These are phyloP conservation scores for Drosophila mauritiana DNA, from an alignment of 1,140 invertebrate species.

Conservation along the genomic window DNA sequence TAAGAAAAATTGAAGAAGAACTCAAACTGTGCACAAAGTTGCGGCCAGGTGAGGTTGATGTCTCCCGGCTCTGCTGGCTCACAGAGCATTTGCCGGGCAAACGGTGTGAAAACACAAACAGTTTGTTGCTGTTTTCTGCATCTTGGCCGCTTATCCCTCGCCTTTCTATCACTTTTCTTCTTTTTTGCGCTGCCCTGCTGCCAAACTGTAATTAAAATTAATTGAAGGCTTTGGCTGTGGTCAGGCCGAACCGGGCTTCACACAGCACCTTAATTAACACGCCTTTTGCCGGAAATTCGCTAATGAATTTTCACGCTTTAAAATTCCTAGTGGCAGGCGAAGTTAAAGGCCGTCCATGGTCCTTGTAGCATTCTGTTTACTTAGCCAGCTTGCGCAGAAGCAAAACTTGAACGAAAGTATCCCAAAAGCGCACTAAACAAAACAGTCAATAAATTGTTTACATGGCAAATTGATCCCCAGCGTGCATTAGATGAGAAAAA, in stretches of 20 bases:
- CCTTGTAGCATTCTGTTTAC: constrained; percentile 30
- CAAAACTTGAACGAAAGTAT: constrained; percentile 62
- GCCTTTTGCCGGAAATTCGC: constrained; percentile 25
- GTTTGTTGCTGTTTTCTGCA: constrained; percentile 63
- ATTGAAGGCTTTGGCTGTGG: constrained; percentile 72
- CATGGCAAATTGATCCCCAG: constrained; percentile 83
- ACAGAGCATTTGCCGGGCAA: constrained; percentile 73
- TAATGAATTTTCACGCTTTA: constrained; percentile 69
- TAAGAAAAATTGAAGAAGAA: constrained; percentile 25
- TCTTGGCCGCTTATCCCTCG: constrained; percentile 51
- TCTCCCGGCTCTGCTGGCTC: constrained; percentile 40
- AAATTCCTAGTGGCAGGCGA: constrained; percentile 39
- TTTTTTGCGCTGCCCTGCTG: constrained; percentile 13
- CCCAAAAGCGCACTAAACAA: constrained; percentile 81
- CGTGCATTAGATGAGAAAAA: constrained; percentile 83
- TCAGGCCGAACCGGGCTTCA: constrained; percentile 38
- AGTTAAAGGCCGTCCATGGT: constrained; percentile 19
- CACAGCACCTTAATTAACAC: constrained; percentile 68
- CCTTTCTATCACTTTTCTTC: constrained; percentile 16
- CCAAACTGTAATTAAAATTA: constrained; percentile 81
- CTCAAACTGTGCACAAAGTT: constrained; percentile 62
- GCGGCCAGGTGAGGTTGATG: constrained; percentile 52
- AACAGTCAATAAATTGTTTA: constrained; percentile 83
- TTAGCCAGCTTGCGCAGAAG: constrained; percentile 45
- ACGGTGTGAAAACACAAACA: constrained; percentile 82